These are phyloP conservation scores for Phrynosoma platyrhinos DNA, from an alignment of 2,113 vertebrate species.

Conservation along the genomic window DNA sequence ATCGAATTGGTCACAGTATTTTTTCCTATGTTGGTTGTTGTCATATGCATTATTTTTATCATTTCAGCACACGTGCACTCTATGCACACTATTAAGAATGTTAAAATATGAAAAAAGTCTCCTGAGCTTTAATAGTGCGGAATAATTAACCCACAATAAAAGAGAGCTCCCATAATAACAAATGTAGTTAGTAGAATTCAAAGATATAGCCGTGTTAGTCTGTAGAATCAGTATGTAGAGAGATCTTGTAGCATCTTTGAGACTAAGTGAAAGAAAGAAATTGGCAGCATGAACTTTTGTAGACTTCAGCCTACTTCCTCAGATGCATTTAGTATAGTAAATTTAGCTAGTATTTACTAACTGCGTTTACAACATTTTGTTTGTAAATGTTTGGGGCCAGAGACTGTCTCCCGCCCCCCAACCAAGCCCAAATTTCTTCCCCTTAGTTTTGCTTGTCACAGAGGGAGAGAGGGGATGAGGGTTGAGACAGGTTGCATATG, in stretches of 20 bases:
- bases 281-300: no score
- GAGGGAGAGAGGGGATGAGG: slow-evolving; percentile 11
- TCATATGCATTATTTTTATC: slow-evolving; percentile 31
- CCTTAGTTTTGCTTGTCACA: slow-evolving; percentile 27
- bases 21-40: slow-evolving; percentile 25
- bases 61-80: background rate
- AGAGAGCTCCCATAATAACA: slow-evolving; percentile 5
- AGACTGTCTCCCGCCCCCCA: slow-evolving; percentile 12
- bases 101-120: slow-evolving; percentile 8
- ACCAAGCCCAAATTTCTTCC: background rate
- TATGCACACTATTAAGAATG: background rate
- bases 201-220: no score
- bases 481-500: slow-evolving; percentile 46
- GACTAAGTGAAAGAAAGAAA: no score
- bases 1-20: background rate
- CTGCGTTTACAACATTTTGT: no score
- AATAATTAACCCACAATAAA: background rate
- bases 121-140: background rate
- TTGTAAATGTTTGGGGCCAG: background rate
- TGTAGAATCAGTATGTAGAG: no score
- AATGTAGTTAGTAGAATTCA: no score
- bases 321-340: background rate
- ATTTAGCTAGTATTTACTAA: background rate
- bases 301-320: no score
- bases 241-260: no score